phyloP scores from a whole-genome alignment of 1,140 invertebrate genomes.

The Camponotus vicinus region DNA sequence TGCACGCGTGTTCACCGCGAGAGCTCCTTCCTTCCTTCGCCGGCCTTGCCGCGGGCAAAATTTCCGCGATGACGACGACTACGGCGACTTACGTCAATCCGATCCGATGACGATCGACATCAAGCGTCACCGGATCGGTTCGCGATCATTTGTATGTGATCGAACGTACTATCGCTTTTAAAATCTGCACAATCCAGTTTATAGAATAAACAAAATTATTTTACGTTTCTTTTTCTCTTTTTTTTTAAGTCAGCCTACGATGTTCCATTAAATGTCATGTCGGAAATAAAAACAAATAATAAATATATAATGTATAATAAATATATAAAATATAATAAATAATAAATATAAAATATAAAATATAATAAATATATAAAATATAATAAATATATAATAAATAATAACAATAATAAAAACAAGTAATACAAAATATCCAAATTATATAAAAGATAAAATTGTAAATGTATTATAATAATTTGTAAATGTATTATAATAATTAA shows the following conservation, averaged over 20 bases:
- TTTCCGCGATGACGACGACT: neutral
- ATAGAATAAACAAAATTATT: too few species aligned
- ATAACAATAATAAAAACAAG: neutral
- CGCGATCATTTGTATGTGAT: neutral
- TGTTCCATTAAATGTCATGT: too few species aligned
- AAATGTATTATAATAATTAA: too few species aligned
- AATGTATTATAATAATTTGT: too few species aligned
- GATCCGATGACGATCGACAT: constrained; percentile 11
- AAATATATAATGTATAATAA: too few species aligned
- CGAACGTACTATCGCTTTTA: neutral
- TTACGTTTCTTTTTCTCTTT: too few species aligned
- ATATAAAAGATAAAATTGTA: neutral
- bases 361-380: too few species aligned
- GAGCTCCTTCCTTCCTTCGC: neutral
- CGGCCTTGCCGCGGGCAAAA: constrained; percentile 38
- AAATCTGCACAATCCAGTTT: neutral
- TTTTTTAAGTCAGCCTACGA: too few species aligned
- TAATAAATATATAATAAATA: too few species aligned
- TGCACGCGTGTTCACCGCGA: neutral
- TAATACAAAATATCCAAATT: neutral
- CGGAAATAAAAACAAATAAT: too few species aligned
- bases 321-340: too few species aligned
- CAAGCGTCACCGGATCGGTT: neutral
- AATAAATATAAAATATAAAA: too few species aligned
- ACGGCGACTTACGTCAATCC: constrained; percentile 8